Base-by-base conservation (phyloP, 2,113 vertebrate genomes). In the Antigone vipio region DNA sequence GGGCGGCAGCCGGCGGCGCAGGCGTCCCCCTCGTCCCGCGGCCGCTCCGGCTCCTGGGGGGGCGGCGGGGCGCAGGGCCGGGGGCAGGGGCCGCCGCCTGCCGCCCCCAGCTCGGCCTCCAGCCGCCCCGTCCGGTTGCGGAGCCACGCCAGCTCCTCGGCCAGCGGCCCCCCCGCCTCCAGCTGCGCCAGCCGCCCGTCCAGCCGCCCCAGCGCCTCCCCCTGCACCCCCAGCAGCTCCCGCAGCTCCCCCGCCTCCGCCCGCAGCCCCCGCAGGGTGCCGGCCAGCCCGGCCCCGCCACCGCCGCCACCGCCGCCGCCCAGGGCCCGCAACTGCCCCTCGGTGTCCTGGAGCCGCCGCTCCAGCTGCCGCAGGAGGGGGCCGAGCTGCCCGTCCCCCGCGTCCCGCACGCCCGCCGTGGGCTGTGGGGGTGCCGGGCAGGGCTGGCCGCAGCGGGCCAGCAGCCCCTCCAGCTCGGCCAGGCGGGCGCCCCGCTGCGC, bases 31-130 rank as follows among this genome's bases (percentile, higher is more conserved):
- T 99, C 98, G 21, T 98, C 98, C 88, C 98, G 95, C 23, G 99
- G 98, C 22, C 87, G 98, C 15, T 98, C 98, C 32, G 99, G 98
- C 56, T 99, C 99, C 81, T 98, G 98, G 16, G 74, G 15, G 42
- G 98, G 97, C 42, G 98, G 98, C 42, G 98, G 96, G 9, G 98
- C 97, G n/a, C 99, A 99, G 40, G 98, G 95, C 71, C 96, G 98
- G 15, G 98, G 97, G 64, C 99, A 99, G 69, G 84, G 86, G 0
- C 97, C 97, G 15, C 98, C 85, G 4, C 87, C 82, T 63, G 98
- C 66, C 8, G 93, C 95, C 3, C 50, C 89, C 44, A 99, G 68
- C 29, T 98, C 97, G 0, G 66, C 88, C 87, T 98, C 98, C 93
- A 98, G 97, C 21, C 74, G 97, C 67, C 93, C 81, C 18, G 99